phyloP scores from a whole-genome alignment of 2,888 invertebrate species.

The Rhyacophila evoluta region DNA sequence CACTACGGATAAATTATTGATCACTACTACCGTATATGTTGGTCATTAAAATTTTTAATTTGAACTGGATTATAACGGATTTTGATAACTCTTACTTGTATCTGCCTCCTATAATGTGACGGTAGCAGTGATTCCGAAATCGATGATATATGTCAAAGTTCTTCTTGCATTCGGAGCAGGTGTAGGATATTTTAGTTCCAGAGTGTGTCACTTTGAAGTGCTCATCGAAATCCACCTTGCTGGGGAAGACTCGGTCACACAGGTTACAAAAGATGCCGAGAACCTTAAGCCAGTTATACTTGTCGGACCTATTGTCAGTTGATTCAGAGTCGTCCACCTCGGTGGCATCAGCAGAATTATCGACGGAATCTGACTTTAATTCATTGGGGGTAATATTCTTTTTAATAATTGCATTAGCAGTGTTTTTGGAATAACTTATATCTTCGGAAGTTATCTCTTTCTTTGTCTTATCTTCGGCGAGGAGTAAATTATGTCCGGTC shows the following conservation, averaged over 20 bases:
- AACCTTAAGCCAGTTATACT: conserved; percentile 20
- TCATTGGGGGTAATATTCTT: background rate
- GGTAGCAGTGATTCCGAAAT: conserved; percentile 70
- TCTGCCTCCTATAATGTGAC: conserved; percentile 59
- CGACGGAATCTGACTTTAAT: background rate
- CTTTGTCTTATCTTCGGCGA: background rate
- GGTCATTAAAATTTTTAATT: no score
- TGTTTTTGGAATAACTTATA: background rate
- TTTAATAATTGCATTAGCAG: background rate
- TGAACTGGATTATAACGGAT: no score
- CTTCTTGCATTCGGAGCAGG: conserved; percentile 71
- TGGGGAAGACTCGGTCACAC: conserved; percentile 12
- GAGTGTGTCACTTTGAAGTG: conserved; percentile 67
- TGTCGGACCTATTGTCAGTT: background rate
- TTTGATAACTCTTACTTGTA: conserved; percentile 40
- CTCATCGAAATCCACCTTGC: conserved; percentile 61
- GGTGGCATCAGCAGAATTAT: background rate
- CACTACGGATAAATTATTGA: no score
- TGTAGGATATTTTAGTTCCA: conserved; percentile 63
- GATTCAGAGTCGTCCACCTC: background rate
- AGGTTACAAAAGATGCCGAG: conserved; percentile 34
- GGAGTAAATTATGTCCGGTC: background rate
- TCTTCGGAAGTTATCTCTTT: background rate
- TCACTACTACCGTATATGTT: no score
- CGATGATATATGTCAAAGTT: conserved; percentile 68